Percentiles rank a stretch among this genome's conserved stretches.
These are phyloP conservation scores for Polydrusus cervinus DNA, from an alignment of 2,888 invertebrate genomes.

Conservation along the genomic window DNA sequence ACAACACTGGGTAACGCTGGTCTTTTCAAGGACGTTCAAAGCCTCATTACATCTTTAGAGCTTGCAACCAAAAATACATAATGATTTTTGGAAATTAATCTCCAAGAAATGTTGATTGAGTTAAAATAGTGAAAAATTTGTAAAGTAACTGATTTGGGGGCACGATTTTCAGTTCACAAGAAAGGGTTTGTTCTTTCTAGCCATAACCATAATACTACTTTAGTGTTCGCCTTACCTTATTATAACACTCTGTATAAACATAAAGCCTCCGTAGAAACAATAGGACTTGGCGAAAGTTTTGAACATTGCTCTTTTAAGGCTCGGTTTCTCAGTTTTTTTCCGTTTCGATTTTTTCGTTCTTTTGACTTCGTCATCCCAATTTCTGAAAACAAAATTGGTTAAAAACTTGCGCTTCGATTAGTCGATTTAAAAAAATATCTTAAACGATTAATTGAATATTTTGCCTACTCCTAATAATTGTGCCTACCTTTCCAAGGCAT, in stretches of 20 bases:
- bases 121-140: too few species aligned
- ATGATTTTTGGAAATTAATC: too few species aligned
- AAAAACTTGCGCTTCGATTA: neutral
- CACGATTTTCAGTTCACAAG: too few species aligned
- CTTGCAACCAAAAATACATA: too few species aligned
- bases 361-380: slow-evolving; percentile 77
- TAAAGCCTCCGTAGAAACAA: slow-evolving; percentile 75
- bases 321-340: slow-evolving; percentile 73
- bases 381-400: slow-evolving; percentile 65
- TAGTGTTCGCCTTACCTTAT: slow-evolving; percentile 72
- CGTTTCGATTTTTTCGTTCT: slow-evolving; percentile 67
- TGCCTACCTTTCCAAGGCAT: slow-evolving; percentile 76
- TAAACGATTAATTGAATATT: too few species aligned
- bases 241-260: slow-evolving; percentile 75
- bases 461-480: neutral
- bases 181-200: neutral
- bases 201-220: neutral
- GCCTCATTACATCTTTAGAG: too few species aligned
- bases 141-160: too few species aligned
- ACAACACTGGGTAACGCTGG: too few species aligned
- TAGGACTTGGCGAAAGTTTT: slow-evolving; percentile 78
- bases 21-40: too few species aligned
- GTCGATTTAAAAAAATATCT: too few species aligned
- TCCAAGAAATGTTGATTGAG: too few species aligned
- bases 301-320: slow-evolving; percentile 75